These are phyloP conservation scores for Elgaria multicarinata DNA, from an alignment of 2,113 vertebrate genomes.

Conservation along the genomic window DNA sequence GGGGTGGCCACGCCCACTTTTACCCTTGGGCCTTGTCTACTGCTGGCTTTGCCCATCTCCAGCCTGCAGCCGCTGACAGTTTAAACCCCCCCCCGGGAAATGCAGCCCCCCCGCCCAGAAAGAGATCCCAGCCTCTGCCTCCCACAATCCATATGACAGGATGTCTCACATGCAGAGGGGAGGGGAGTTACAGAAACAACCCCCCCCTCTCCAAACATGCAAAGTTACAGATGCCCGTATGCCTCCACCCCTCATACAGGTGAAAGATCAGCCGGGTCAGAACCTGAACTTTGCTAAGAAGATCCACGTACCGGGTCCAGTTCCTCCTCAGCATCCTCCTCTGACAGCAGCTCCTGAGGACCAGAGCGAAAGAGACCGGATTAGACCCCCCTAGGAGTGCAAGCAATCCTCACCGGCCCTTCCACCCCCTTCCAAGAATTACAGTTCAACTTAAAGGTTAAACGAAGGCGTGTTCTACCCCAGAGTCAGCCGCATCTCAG, in stretches of 20 bases:
- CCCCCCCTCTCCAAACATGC: not conserved
- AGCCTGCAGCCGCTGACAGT: no score
- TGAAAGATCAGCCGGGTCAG: not conserved
- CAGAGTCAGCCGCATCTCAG: not conserved
- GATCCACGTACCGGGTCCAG: not conserved
- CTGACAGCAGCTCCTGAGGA: not conserved
- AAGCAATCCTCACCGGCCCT: not conserved
- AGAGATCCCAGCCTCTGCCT: no score
- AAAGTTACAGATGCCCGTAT: not conserved
- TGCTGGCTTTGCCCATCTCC: no score
- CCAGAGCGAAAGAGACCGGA: not conserved
- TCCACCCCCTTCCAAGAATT: not conserved
- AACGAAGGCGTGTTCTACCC: no score
- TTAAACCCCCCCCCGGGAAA: no score
- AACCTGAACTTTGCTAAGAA: not conserved
- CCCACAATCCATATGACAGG: not conserved
- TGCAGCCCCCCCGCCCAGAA: no score
- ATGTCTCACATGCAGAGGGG: not conserved
- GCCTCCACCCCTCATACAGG: not conserved
- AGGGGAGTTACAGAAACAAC: not conserved
- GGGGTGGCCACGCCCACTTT: no score
- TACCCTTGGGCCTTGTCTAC: no score
- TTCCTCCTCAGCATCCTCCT: not conserved
- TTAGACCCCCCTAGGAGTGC: not conserved
- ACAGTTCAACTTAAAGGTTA: accelerated